Conservation (phyloP, 2,888 invertebrate species). For the Leucoma salicis region DNA sequence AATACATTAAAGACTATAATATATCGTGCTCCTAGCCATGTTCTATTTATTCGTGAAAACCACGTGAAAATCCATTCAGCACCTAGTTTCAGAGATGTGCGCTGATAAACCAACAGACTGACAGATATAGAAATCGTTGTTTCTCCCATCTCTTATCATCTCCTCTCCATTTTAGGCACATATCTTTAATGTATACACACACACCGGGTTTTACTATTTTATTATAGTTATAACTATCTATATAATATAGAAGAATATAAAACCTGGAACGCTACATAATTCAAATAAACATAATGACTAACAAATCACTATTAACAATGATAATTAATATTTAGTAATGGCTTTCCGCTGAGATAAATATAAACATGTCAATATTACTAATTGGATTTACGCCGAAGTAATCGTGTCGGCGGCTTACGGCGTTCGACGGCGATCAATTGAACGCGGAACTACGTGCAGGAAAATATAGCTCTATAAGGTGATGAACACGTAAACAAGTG, state of each 20-base stretch:
- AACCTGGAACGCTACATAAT: background rate
- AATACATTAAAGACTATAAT: too few relatives aligned
- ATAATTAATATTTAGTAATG: conserved; percentile 36
- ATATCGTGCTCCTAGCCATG: too few relatives aligned
- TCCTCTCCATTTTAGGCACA: too few relatives aligned
- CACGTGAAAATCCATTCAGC: too few relatives aligned
- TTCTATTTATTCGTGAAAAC: too few relatives aligned
- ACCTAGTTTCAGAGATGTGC: too few relatives aligned
- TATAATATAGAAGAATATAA: background rate
- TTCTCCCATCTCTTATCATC: too few relatives aligned
- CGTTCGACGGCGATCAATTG: conserved; percentile 17
- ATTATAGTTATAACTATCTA: too few relatives aligned
- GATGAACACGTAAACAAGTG: conserved; percentile 29
- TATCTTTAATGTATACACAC: too few relatives aligned
- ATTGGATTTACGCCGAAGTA: conserved; percentile 40
- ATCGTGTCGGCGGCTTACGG: conserved; percentile 12
- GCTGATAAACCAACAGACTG: too few relatives aligned
- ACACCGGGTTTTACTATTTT: too few relatives aligned
- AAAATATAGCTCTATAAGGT: conserved; percentile 30
- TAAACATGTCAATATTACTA: conserved; percentile 45
- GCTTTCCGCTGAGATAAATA: conserved; percentile 31
- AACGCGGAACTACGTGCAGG: conserved; percentile 23
- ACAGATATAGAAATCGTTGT: too few relatives aligned
- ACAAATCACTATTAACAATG: conserved; percentile 36
- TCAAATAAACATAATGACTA: conserved; percentile 24